phyloP scores from a whole-genome alignment of 1,140 invertebrate species.

The Episyrphus balteatus region DNA sequence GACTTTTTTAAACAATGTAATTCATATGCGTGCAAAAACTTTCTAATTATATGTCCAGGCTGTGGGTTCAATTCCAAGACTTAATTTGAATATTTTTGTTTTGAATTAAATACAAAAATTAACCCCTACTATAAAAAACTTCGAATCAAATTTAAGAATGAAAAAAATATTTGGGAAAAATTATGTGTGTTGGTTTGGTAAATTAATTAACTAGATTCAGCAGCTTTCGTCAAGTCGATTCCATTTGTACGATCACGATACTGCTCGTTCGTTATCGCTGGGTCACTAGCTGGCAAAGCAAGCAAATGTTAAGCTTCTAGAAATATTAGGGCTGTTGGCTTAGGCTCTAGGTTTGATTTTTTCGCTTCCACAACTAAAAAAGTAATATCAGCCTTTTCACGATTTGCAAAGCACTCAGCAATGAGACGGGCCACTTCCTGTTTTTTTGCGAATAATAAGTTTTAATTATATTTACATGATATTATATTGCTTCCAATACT shows the following conservation, averaged over 20 bases:
- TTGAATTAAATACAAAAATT: too few species aligned
- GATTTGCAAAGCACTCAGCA: conserved; percentile 76
- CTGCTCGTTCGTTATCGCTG: conserved; percentile 49
- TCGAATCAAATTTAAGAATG: too few species aligned
- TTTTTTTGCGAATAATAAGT: background rate
- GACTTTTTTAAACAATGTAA: too few species aligned
- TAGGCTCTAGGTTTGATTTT: conserved; percentile 78
- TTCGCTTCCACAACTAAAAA: conserved; percentile 83
- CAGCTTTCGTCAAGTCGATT: too few species aligned
- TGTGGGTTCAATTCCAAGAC: too few species aligned
- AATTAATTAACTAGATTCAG: too few species aligned
- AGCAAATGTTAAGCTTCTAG: conserved; percentile 78
- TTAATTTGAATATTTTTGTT: too few species aligned
- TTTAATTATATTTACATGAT: background rate
- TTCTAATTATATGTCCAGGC: too few species aligned
- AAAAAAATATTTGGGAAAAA: too few species aligned
- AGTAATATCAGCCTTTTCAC: conserved; percentile 73
- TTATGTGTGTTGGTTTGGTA: too few species aligned
- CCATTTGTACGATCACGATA: conserved; percentile 48
- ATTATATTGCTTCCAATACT: conserved; percentile 1
- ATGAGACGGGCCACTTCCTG: conserved; percentile 80
- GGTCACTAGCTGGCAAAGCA: conserved; percentile 64
- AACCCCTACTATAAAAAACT: too few species aligned
- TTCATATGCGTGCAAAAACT: too few species aligned
- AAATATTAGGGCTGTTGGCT: conserved; percentile 76